These are phyloP conservation scores for Cyprinella venusta DNA, from an alignment of 2,797 vertebrate species.

Conservation along the genomic window DNA sequence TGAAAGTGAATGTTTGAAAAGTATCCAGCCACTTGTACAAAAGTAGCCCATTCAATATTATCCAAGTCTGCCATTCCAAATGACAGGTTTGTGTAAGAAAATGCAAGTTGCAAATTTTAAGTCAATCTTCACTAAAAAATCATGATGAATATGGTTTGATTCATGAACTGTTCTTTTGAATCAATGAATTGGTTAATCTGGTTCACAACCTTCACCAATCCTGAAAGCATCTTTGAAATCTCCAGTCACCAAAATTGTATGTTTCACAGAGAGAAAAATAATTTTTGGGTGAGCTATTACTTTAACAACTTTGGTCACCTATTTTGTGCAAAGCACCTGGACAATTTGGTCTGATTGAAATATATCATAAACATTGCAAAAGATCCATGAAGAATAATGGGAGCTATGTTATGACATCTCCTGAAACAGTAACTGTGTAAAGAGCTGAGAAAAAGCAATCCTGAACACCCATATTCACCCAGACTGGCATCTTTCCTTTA, in stretches of 20 bases:
- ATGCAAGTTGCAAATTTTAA: too few relatives aligned
- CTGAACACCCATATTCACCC: too few relatives aligned
- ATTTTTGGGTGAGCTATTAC: not conserved
- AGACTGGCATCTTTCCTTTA: conserved; percentile 20
- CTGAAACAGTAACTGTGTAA: too few relatives aligned
- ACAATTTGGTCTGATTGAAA: too few relatives aligned
- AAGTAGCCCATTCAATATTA: not conserved
- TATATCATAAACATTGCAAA: too few relatives aligned
- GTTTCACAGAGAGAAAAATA: not conserved
- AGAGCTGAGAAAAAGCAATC: too few relatives aligned
- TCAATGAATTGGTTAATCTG: not conserved
- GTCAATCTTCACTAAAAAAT: not conserved
- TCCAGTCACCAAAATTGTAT: not conserved
- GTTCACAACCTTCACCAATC: not conserved
- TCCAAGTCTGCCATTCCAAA: not conserved
- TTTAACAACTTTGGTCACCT: conserved; percentile 1
- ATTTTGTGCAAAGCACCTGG: too few relatives aligned
- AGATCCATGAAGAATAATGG: too few relatives aligned
- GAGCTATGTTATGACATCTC: too few relatives aligned
- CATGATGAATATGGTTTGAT: too few relatives aligned
- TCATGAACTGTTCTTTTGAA: not conserved
- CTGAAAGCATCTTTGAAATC: not conserved
- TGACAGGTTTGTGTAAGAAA: not conserved
- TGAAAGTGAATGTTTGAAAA: not conserved
- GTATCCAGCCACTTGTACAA: not conserved